Percentiles rank a stretch among this genome's conserved stretches.
Evolutionary conservation across 2,113 vertebrate species (phyloP).

Genomic region (Marmota flaviventris): DNA sequence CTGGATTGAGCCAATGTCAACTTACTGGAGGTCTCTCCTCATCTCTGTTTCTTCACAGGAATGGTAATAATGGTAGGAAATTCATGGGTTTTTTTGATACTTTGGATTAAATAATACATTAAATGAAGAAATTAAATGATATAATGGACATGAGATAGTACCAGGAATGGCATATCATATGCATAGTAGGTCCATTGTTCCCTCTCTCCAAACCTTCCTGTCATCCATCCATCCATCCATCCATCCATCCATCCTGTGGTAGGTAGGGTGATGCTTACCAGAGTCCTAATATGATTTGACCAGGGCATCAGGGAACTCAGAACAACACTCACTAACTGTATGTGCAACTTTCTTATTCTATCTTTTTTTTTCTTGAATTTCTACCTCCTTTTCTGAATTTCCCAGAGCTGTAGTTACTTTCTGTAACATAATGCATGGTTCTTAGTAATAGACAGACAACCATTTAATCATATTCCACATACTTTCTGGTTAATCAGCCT

Average conservation of each 20-base stretch:
- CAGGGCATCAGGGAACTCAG: neutral
- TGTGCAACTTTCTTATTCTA: neutral
- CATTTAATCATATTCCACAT: neutral
- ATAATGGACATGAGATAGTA: neutral
- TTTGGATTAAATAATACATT: neutral
- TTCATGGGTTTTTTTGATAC: neutral
- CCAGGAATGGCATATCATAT: neutral
- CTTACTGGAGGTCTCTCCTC: accelerated
- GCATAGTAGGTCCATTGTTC: neutral
- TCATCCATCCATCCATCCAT: neutral
- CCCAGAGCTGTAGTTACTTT: neutral
- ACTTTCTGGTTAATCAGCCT: neutral
- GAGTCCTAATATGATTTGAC: neutral
- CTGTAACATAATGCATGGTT: neutral
- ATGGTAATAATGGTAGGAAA: neutral
- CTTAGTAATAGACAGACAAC: neutral
- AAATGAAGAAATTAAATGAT: neutral
- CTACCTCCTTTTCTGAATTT: neutral
- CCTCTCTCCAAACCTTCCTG: neutral
- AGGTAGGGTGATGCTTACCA: neutral
- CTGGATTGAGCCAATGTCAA: neutral
- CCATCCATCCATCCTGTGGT: no score
- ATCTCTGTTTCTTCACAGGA: neutral
- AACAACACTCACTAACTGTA: neutral
- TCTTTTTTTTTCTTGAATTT: neutral